Base-by-base conservation (phyloP, 2,113 vertebrate species). In the Nannobrachium achirus region DNA sequence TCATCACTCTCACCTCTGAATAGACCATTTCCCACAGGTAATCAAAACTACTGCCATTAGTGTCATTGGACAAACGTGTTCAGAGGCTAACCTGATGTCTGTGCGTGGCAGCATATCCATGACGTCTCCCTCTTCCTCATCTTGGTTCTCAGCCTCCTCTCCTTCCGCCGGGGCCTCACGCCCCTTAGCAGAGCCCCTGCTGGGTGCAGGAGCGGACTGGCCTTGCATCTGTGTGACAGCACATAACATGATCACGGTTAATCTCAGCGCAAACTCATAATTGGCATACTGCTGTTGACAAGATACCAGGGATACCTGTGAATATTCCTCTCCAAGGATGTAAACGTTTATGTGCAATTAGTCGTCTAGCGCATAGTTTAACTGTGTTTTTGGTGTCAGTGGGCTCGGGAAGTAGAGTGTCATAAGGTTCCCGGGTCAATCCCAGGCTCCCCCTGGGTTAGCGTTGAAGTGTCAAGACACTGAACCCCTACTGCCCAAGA, bases 91-190 rank as follows among this genome's bases (percentile, higher is more conserved):
- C 95, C 94, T 85, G 81, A 97, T 95, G 69, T 97, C 95, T 63
- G 92, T 79, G 84, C 95, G 93, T n/a, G 95, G 95, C 68, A 97
- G 85, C 33, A 96, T 91, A 88, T 97, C 95, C 71, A 94, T 91
- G 70, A 95, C 90, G 75, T 95, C 94, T 73, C 50, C 91, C 53
- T 93, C 93, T 95, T 89, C 92, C 20, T 95, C 90, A 0, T 92
- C 93, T 11, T 93, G 93, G 19, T 93, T 92, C 15, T 94, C 93
- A 20, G 25, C 7, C 20, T 25, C 59, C 42, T 20, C 59, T n/a
- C 44, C 44, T 8, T 83, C 92, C 55, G 93, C 14, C 20, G 15
- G 19, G 7, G 11, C 60, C 45, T n/a, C 20, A 8, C 14, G 90
- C 78, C 41, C 91, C 92, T 10, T 89, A 3, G 8, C 82, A 81